Conservation (phyloP, 2,797 vertebrate genomes). For the Clarias fuscus region DNA sequence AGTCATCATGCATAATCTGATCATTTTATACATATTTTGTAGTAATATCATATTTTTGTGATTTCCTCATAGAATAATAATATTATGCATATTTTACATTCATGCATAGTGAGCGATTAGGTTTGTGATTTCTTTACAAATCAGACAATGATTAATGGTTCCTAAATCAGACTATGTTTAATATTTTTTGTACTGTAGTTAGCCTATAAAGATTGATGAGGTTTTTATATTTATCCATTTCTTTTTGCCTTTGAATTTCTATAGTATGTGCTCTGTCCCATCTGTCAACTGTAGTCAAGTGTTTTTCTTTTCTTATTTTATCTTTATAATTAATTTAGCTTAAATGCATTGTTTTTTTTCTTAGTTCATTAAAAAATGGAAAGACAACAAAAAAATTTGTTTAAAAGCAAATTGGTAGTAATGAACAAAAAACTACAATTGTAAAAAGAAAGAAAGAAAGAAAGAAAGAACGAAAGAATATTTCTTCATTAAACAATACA, state of each 20-base stretch:
- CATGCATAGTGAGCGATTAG: not conserved
- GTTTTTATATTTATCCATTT: not conserved
- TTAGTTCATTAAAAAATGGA: not conserved
- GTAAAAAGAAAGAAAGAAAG: not conserved
- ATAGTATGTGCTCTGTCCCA: not conserved
- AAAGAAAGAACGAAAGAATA: not conserved
- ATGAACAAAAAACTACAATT: not conserved
- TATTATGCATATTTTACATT: not conserved
- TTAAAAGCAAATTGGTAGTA: not conserved
- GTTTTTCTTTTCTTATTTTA: not conserved
- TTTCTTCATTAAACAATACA: not conserved
- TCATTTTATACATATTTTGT: slow-evolving; percentile 25
- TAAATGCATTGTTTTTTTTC: not conserved
- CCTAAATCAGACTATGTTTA: slow-evolving; percentile 23
- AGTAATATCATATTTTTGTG: slow-evolving; percentile 8
- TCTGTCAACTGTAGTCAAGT: not conserved
- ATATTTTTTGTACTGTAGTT: not conserved
- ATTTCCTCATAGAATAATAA: slow-evolving; percentile 17
- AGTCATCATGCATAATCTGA: slow-evolving; percentile 28
- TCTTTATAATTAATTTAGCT: not conserved
- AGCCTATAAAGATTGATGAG: not conserved
- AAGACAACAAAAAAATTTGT: not conserved
- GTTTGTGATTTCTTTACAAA: slow-evolving; percentile 17
- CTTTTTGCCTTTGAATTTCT: slow-evolving; percentile 7
- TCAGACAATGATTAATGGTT: slow-evolving; percentile 33